Evolutionary conservation across 2,113 vertebrate genomes (phyloP), one percentile per base, ranked within the genome.

Genomic region (Anolis carolinensis): DNA sequence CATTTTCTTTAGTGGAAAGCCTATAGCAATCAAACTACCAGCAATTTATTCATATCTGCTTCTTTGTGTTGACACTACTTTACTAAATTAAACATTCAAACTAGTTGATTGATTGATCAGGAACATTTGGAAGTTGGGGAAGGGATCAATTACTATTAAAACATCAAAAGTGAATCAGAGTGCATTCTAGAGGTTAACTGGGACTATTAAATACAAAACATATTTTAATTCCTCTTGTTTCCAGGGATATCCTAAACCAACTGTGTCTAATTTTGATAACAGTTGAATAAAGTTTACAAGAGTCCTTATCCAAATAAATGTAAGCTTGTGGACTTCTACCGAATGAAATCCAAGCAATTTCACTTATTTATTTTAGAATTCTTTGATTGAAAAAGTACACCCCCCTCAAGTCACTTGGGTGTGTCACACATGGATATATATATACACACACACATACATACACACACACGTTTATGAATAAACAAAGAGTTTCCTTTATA

Each of bases 401-500:
- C 27, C 27, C 27, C 25, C 25, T n/a, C 32, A 73, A 73, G 27
- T 13, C 50, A 59, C 34, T 25, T 62, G 83, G 75, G 14, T 21
- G 50, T 71, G 10, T 27, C 5, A 71, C 72, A 18, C 11, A 16
- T 44, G 39, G 3, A 44, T 5, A 44, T 2, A 55, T 1, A 59
- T 3, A 14, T 1, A 14, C 13, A 59, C 14, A 59, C 14, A n/a
- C n/a, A n/a, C 39, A 44, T 5, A 44, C 9, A 55, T 1, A 59
- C 13, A 14, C 11, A 14, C 13, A 59, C 14, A 59, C 14, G 67
- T 25, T 73, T 52, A 77, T 14, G 27, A 76, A 82, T 81, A 27
- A 80, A 72, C 84, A 74, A 52, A 89, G 81, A 52, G 30, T 0
- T 52, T 74, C 87, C 87, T 88, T 44, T 50, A 55, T 84, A 21